Evolutionary conservation across 2,113 vertebrate genomes (phyloP).

Genomic region (Chionodraco myersi): DNA sequence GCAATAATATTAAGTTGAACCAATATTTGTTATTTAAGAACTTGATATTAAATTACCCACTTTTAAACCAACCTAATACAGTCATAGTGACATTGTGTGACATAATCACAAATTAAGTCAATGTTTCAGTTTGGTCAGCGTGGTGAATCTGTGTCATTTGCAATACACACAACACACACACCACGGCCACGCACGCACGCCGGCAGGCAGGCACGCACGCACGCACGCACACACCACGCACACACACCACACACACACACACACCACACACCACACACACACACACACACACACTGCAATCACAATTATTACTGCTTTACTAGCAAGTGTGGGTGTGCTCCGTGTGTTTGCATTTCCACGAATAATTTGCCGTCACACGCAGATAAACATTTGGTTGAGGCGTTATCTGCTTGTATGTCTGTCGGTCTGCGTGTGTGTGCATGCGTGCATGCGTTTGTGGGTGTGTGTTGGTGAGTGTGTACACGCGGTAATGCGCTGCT

Average conservation of each 20-base stretch:
- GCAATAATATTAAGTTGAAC: no score
- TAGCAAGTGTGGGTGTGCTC: not conserved
- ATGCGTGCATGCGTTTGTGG: not conserved
- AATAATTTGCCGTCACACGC: slow-evolving; percentile 1
- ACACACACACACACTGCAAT: not conserved
- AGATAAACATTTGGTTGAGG: slow-evolving; percentile 11
- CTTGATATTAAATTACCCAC: no score
- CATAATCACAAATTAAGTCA: no score
- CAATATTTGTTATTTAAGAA: no score
- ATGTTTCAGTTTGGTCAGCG: no score
- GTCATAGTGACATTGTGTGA: no score
- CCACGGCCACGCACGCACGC: no score
- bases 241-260: not conserved
- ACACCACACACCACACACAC: not conserved
- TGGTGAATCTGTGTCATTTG: no score
- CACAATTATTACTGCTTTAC: slow-evolving; percentile 19
- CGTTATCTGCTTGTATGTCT: slow-evolving; percentile 10
- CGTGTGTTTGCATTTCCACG: not conserved
- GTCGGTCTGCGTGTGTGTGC: slow-evolving; percentile 2
- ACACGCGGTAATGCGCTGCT: slow-evolving; percentile 76
- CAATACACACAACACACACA: no score
- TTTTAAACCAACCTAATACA: no score
- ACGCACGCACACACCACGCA: no score
- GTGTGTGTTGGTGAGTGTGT: slow-evolving; percentile 28
- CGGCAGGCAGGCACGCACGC: no score